Base-by-base conservation (phyloP, 2,113 vertebrate species). In the Alectura lathami region DNA sequence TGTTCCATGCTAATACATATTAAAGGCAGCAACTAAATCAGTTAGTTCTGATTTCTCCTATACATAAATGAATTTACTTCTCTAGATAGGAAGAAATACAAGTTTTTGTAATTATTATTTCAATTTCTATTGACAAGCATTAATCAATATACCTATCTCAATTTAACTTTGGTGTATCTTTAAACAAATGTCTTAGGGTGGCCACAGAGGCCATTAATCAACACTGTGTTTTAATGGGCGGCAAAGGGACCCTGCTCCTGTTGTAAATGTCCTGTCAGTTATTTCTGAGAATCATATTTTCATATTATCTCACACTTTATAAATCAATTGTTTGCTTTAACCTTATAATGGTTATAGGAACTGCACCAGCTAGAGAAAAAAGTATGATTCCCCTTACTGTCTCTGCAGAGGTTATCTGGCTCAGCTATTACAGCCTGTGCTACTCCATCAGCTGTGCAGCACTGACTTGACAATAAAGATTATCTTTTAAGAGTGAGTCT, bases 341-440 rank as follows among this genome's bases (percentile, higher is more conserved):
- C 27, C 38, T 84, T 32, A 43, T 40, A 68, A 24, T 45, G 63
- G 20, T 57, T 86, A 34, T 0, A 78, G 38, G 38, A 91, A 40
- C 42, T 54, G 50, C 9, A 38, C 3, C 47, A 54, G 50, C 34
- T 86, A 45, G 13, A 88, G 27, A 57, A 23, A 80, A 83, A 88
- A 77, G 36, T 21, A 43, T 8, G 18, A 21, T 77, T 91, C 53
- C 86, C 51, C 26, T 88, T 92, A 85, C 67, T 77, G 43, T 80
- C 72, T 68, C 29, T 56, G 59, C 54, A 77, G 79, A 88, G 83
- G 78, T 91, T 96, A 90, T 94, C 83, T 66, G 59, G n/a, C 67
- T 73, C 59, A 48, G 63, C 74, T 62, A 4, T 38, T 73, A 42
- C 0, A 0, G 66, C 64, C 85, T 66, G 42, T 43, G 8, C 8